These are phyloP conservation scores for Solenodon paradoxus DNA, from an alignment of 2,113 vertebrate species.

Conservation along the genomic window DNA sequence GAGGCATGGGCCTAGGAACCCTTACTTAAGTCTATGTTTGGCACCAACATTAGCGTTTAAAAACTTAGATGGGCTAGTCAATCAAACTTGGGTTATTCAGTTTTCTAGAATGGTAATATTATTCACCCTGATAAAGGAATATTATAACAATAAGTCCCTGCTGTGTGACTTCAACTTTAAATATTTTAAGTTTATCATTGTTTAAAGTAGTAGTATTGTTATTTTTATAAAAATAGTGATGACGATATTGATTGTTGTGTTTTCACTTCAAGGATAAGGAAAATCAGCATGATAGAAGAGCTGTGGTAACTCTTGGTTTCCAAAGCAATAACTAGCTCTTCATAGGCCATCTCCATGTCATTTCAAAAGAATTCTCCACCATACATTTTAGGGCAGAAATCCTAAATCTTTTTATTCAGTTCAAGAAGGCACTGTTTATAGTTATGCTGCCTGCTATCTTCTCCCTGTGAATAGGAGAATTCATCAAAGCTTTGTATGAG, in stretches of 20 bases:
- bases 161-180: constrained; percentile 1
- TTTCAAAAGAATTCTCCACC: constrained; percentile 27
- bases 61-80: background rate
- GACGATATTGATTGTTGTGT: background rate
- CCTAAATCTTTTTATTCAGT: constrained; percentile 63
- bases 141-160: background rate
- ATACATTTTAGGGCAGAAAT: constrained; percentile 34
- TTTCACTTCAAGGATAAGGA: constrained; percentile 17
- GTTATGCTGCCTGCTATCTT: constrained; percentile 35
- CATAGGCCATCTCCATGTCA: constrained; percentile 21
- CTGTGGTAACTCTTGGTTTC: background rate
- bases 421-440: constrained; percentile 57
- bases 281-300: background rate
- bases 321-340: background rate
- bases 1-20: background rate
- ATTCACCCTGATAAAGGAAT: background rate
- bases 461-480: constrained; percentile 88
- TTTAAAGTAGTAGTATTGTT: background rate
- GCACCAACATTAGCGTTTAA: background rate
- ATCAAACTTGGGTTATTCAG: background rate
- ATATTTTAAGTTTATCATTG: background rate
- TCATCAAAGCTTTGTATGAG: constrained; percentile 97
- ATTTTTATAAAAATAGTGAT: background rate
- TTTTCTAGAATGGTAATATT: background rate
- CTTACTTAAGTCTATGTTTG: background rate